Base-by-base conservation (phyloP, 2,888 invertebrate species). In the Tipula vernalis region DNA sequence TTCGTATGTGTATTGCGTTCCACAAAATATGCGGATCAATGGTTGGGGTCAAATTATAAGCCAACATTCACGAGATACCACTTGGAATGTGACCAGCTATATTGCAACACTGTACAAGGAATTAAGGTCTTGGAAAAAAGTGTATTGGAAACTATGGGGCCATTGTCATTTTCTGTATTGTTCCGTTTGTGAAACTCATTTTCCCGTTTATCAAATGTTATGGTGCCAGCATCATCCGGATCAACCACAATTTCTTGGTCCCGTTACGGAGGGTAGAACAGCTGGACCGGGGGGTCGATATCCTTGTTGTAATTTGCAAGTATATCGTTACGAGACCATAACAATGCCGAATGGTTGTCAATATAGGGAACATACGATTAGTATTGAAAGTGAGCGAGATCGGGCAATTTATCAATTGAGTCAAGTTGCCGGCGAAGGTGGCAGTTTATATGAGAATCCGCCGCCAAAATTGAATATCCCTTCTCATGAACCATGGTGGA, bases 121-220 rank as follows among this genome's bases (percentile, higher is more conserved):
- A 89, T 92, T 97, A 87, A 96, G 96, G 88, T 95, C 95, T 0
- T 98, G 98, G 98, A 93, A 97, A 0, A 95, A 95, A 89, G 97
- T 98, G 2, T 98, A 98, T 91, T 98, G 98, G 98, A 94, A 96
- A 83, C 92, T 98, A 85, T 98, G 98, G 98, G 97, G 97, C 0
- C 96, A 96, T 89, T 95, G 97, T 88, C 98, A 98, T 91, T 97
- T 95, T 91, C 92, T 98, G 36, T 94, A 94, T 87, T 98, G 98
- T 90, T 94, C 94, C 86, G 93, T 94, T 2, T 98, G 98, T 90
- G 95, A 96, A 89, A 94, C 93, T 47, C 94, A 94, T 90, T 97
- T 96, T 90, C 95, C 96, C 0, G 94, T 94, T 0, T 94, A 95
- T 90, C 94, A 94, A 92, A 95, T 96, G 93, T 94, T 94, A 88